These are phyloP conservation scores for Nebria brevicollis DNA, from an alignment of 2,888 invertebrate genomes.

Conservation along the genomic window DNA sequence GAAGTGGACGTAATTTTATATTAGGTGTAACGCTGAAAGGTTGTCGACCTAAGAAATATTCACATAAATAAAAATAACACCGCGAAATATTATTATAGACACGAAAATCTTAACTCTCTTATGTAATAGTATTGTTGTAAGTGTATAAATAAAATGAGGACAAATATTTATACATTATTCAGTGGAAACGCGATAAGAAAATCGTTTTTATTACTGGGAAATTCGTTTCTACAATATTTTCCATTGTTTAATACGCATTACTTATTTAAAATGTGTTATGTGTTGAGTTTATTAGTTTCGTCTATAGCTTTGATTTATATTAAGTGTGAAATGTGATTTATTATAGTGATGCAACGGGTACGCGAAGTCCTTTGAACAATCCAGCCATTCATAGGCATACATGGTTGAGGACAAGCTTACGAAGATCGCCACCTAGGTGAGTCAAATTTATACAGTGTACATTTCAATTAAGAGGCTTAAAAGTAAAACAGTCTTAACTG, in stretches of 20 bases:
- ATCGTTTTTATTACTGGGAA: neutral
- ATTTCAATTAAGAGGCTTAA: neutral
- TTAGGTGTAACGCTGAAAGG: neutral
- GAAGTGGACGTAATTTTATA: neutral
- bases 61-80: neutral
- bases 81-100: neutral
- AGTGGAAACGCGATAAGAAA: neutral
- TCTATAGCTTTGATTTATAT: neutral
- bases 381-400: conserved; percentile 79
- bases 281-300: neutral
- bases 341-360: conserved; percentile 68
- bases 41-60: neutral
- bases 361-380: conserved; percentile 67
- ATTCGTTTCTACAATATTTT: conserved; percentile 49
- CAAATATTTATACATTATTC: neutral
- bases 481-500: neutral
- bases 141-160: neutral
- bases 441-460: conserved; percentile 47
- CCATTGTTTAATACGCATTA: conserved; percentile 42
- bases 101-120: neutral
- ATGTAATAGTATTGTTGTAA: neutral
- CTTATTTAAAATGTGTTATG: neutral
- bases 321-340: conserved; percentile 4
- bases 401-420: conserved; percentile 85
- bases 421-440: conserved; percentile 84